Evolutionary conservation across 2,888 invertebrate species (phyloP), one percentile per base, ranked within the genome.

Genomic region (Deilephila porcellus): DNA sequence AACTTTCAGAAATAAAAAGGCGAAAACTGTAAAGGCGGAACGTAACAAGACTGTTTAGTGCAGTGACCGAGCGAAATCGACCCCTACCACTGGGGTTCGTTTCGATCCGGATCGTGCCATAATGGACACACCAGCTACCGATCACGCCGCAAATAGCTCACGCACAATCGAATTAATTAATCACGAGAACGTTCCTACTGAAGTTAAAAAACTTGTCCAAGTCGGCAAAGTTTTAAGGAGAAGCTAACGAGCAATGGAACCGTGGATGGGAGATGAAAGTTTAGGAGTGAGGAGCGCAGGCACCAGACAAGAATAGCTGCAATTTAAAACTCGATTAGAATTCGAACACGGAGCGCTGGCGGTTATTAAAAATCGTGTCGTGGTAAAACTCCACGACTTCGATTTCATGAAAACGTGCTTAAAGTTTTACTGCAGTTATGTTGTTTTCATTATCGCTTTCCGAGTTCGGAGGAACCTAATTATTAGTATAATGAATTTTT

Each of bases 271-370:
- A 90, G 90, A 91, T 87, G 93, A 92, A 93, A 93, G 91, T 93
- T 93, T 88, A 90, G 85, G 77, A 79, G 79, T 79, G 82, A 82
- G 81, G 85, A 86, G 82, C 87, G 86, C 85, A 85, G 88, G 87
- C 89, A 90, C 86, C 89, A 91, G 91, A 92, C 91, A 91, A 92
- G 93, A 94, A 94, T 93, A 90, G 90, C 90, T 93, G 93, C 93
- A 94, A 94, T 94, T 94, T 93, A 94, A 93, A 94, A 94, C 90
- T 94, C 93, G 93, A 94, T 94, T 93, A 93, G 91, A 93, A 93
- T 93, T 93, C 88, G 91, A 92, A 90, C 88, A 92, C 90, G 89
- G 90, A 67, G 67, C 86, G 82, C 86, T 83, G 84, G 87, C 82
- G 88, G 88, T 92, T 93, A 93, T 93, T 93, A 91, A 93, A 91